Evolutionary conservation across 1,140 invertebrate genomes (phyloP), one percentile per base, ranked within the genome.

Genomic region (Ceratina australensis): DNA sequence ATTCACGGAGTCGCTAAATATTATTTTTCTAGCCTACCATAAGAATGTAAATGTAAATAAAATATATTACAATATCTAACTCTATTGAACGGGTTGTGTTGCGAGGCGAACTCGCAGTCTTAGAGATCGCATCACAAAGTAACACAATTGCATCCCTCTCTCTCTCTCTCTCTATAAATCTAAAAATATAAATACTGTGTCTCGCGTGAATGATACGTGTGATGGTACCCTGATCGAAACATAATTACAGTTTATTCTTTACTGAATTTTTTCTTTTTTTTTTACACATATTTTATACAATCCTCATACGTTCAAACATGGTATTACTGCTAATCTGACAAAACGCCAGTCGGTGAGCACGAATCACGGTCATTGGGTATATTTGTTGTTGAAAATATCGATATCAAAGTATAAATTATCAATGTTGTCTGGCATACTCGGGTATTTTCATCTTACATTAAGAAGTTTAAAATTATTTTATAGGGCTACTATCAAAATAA

Each of bases 401-500:
- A 73, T 84, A 84, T 84, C 73, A 83, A 84, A 84, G 56, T 64
- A 78, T 69, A 79, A 72, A 82, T 80, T 65, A 67, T 26, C 75
- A 79, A 50, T 71, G 68, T 83, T 42, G 56, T 80, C 65, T 74
- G 66, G 60, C 76, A 76, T 79, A 85, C 74, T 75, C 60, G 66
- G n/a, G 33, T 83, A 86, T 76, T 83, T 78, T 49, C 24, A 81
- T 80, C n/a, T n/a, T n/a, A 78, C n/a, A 82, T 13, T 54, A 69
- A 66, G n/a, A 69, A 66, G n/a, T 42, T 79, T 73, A 83, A 81
- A 86, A 83, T 47, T 69, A 86, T 75, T 52, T 26, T 85, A 75
- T 83, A 83, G 69, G 60, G 61, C 74, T 68, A 72, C 64, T 86
- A 84, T 82, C 63, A 84, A 86, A 86, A 82, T 54, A 72, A 86